Base-by-base conservation (phyloP, 1,140 invertebrate genomes). In the Drosophila insularis region DNA sequence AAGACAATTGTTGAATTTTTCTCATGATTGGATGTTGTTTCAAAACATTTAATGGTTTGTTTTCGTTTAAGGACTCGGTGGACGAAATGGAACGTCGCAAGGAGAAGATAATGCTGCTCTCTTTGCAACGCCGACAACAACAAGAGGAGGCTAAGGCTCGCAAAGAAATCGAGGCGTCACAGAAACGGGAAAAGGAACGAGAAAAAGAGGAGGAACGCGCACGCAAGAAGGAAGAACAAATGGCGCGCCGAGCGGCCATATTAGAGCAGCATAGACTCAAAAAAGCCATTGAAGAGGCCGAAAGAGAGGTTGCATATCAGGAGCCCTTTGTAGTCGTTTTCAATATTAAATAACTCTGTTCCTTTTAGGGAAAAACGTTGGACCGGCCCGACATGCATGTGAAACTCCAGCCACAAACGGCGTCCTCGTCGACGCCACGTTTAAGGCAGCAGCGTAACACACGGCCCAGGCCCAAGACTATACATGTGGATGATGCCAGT, bases 241-340 rank as follows among this genome's bases (percentile, higher is more conserved):
- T 95, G 86, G 94, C 95, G 37, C 94, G 97, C 78, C 93, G 98
- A 68, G 96, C 97, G 71, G 94, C 94, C 68, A 99, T 99, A 92
- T 94, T 99, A 74, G 97, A 98, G 91, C 96, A 98, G 91, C 97
- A 99, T 93, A 97, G 98, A 92, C 94, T 98, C 78, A 98, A 98
- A 89, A 99, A 99, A 93, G 96, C 96, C 46, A 95, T 97, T 63
- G 97, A 98, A 92, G 97, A 98, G 93, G 96, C 96, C 46, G 97
- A 98, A 90, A 93, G 96, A 93, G 97, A 98, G 93, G 97, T 97
- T 90, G 32, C 2, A 5, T 35, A 35, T 35, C 32, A 11, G 10
- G 5, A 27, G 27, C 27, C 4, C 27, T 27, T 6, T 27, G 1
- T 27, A 27, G 5, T 5, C 27, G 6, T 5, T 0, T 27, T 27